Evolutionary conservation across 2,888 invertebrate genomes (phyloP).

Genomic region (Anthophora plumipes): DNA sequence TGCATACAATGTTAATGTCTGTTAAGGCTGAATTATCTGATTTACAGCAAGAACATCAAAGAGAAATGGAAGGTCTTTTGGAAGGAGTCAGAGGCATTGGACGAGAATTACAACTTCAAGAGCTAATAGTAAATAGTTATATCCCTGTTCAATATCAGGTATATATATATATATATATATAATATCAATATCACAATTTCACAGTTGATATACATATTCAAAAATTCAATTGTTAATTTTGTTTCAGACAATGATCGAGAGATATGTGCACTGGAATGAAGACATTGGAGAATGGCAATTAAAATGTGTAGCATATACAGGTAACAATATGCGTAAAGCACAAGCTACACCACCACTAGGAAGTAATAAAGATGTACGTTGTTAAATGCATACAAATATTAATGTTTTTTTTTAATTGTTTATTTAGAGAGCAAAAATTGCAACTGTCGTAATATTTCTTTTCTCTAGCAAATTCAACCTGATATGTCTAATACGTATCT

Average conservation of each 20-base stretch:
- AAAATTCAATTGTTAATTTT: not conserved
- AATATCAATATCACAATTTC: not conserved
- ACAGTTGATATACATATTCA: not conserved
- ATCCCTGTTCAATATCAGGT: conserved; percentile 98
- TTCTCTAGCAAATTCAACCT: conserved; percentile 85
- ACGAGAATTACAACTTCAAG: conserved; percentile 95
- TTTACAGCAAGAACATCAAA: conserved; percentile 96
- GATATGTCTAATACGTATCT: conserved; percentile 89
- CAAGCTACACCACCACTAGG: conserved; percentile 80
- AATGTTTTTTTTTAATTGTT: conserved; percentile 2
- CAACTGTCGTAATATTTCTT: not conserved
- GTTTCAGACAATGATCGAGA: conserved; percentile 92
- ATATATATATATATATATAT: too few species aligned
- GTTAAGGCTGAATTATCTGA: conserved; percentile 94
- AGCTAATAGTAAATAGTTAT: conserved; percentile 95
- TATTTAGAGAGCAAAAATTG: not conserved
- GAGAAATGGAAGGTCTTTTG: conserved; percentile 97
- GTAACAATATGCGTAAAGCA: conserved; percentile 97
- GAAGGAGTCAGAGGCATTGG: conserved; percentile 96
- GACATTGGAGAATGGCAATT: conserved; percentile 99
- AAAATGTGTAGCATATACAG: conserved; percentile 98
- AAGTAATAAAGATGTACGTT: conserved; percentile 80
- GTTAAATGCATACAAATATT: conserved; percentile 11
- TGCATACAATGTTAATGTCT: conserved; percentile 94
- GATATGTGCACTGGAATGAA: conserved; percentile 98